Evolutionary conservation across 2,797 vertebrate genomes (phyloP), one percentile per base, ranked within the genome.

Genomic region (Xyrichtys novacula): DNA sequence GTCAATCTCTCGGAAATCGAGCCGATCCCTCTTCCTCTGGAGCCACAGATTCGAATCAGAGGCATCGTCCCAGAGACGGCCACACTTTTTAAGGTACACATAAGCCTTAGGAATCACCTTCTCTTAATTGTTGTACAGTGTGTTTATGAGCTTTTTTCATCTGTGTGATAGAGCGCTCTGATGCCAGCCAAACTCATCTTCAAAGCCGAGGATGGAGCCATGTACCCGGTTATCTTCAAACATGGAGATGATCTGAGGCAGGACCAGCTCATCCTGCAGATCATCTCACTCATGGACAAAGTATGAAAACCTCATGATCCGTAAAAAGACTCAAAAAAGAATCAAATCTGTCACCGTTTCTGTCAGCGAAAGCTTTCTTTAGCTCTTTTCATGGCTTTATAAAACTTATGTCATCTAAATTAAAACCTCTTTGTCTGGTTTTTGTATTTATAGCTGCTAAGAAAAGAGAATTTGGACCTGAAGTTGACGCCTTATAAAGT

Each of bases 221-320:
- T 96, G 89, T 99, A 99, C 53, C 96, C 97, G 0, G 97, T 99
- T 12, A 99, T 99, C 89, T 99, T 99, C 91, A 99, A 99, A 76
- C 97, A 99, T 1, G 98, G 98, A 5, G 98, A 99, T 46, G 97
- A 99, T 88, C 92, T 99, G 66, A 94, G 97, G 40, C 98, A 99
- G 81, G 98, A 99, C 89, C 97, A 99, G 80, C 96, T 99, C 76
- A 99, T 99, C 89, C 95, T 99, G 60, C 98, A 99, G 89, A 99
- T 99, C 79, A 99, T 99, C 90, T 99, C 98, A 0, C 96, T 99
- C 38, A 99, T 99, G 98, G 98, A 99, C 91, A 98, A 98, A 94
- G 97, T 98, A 77, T 52, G 63, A 58, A 12, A 2, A 6, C 6
- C 2, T 7, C 2, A 36, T n/a, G n/a, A n/a, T n/a, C n/a, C n/a